Conservation (phyloP, 1,140 invertebrate genomes). For the Eueides isabella region DNA sequence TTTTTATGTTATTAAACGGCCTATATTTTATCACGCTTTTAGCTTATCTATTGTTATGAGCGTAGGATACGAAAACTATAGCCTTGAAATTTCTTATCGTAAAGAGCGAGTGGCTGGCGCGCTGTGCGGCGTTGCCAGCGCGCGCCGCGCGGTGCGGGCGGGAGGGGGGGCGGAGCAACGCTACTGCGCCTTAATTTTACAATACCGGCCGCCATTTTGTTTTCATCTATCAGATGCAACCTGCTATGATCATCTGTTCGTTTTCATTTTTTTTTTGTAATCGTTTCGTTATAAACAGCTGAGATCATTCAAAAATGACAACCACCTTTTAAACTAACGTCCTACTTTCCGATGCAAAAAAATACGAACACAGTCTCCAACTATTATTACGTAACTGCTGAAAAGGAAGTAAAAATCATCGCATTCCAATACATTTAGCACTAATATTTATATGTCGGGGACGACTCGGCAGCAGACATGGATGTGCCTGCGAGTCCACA, state of each 20-base stretch:
- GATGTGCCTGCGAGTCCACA: conserved; percentile 59
- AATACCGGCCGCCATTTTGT: conserved; percentile 72
- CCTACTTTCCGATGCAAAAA: not conserved
- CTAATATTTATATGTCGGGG: conserved; percentile 37
- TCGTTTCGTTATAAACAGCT: conserved; percentile 20
- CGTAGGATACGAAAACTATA: conserved; percentile 64
- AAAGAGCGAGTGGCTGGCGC: conserved; percentile 60
- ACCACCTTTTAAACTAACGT: not conserved
- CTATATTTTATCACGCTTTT: conserved; percentile 45
- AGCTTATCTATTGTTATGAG: conserved; percentile 68
- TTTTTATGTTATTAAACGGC: not conserved
- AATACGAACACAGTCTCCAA: not conserved
- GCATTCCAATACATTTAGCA: conserved; percentile 26
- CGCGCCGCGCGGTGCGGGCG: conserved; percentile 27
- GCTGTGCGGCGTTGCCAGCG: conserved; percentile 73
- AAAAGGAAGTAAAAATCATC: conserved; percentile 33
- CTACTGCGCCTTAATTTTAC: conserved; percentile 76
- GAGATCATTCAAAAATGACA: not conserved
- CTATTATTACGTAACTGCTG: conserved; percentile 47
- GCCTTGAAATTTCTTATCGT: conserved; percentile 79
- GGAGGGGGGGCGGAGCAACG: conserved; percentile 18
- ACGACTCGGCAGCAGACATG: conserved; percentile 54
- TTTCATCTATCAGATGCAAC: conserved; percentile 52
- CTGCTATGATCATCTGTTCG: conserved; percentile 30
- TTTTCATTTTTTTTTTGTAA: conserved; percentile 16